Conservation (phyloP, 2,797 vertebrate species). For the Odontamblyopus rebecca region DNA sequence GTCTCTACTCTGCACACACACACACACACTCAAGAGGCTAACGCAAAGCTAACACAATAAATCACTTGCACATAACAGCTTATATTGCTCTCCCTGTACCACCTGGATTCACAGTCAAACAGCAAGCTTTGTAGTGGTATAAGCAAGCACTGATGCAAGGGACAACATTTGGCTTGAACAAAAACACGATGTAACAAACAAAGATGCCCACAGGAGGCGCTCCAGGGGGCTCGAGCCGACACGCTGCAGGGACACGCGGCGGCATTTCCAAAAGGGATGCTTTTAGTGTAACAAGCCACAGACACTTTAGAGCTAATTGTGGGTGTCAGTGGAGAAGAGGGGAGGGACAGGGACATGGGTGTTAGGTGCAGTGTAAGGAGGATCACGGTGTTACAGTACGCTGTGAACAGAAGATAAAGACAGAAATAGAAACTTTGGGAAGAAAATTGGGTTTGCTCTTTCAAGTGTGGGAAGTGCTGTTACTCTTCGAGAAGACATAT, state of each 20-base stretch:
- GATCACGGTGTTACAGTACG: too few species aligned
- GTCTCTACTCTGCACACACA: slow-evolving; percentile 33
- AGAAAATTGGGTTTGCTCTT: not conserved
- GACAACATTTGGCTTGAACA: slow-evolving; percentile 39
- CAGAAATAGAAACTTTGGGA: not conserved
- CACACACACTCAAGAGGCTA: slow-evolving; percentile 6
- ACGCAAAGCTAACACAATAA: slow-evolving; percentile 31
- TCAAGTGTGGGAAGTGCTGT: not conserved
- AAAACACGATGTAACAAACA: slow-evolving; percentile 44
- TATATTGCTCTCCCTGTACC: slow-evolving; percentile 1
- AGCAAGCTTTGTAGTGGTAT: slow-evolving; percentile 26
- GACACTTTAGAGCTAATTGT: slow-evolving; percentile 70
- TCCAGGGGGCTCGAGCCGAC: slow-evolving; percentile 47
- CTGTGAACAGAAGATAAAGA: not conserved
- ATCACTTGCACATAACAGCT: slow-evolving; percentile 17
- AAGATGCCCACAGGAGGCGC: slow-evolving; percentile 31
- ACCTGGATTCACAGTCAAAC: slow-evolving; percentile 22
- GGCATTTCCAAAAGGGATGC: slow-evolving; percentile 72
- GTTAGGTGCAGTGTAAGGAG: not conserved
- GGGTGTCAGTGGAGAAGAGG: slow-evolving; percentile 40
- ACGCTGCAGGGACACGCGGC: slow-evolving; percentile 65
- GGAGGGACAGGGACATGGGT: not conserved
- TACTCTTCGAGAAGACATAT: not conserved
- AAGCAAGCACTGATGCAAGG: slow-evolving; percentile 29
- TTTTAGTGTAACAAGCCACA: slow-evolving; percentile 69